A percentile compares a stretch with the other conserved stretches of the same genome.
These are phyloP conservation scores for Presbytis comata DNA, from an alignment of 2,797 vertebrate species.

Conservation along the genomic window DNA sequence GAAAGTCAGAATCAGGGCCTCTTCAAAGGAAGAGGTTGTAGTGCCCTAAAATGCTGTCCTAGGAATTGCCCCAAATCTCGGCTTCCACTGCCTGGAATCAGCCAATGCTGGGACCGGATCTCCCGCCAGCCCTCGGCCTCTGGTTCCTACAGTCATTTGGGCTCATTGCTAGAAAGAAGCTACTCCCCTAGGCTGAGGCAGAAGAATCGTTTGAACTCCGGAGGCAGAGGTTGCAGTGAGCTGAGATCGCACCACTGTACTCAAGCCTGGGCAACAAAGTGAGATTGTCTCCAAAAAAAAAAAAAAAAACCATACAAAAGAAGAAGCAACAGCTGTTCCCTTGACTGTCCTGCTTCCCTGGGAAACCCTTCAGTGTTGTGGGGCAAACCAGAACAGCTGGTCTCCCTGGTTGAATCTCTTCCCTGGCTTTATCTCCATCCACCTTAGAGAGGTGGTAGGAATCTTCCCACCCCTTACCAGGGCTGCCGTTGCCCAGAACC, in stretches of 20 bases:
- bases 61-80: background rate
- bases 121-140: background rate
- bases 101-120: background rate
- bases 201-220: background rate
- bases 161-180: background rate
- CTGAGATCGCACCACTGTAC: background rate
- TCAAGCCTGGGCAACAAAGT: background rate
- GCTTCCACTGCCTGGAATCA: background rate
- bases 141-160: background rate
- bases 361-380: background rate
- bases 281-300: background rate
- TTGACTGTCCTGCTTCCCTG: background rate
- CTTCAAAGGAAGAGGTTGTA: background rate
- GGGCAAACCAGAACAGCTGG: background rate
- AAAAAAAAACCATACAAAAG: no score
- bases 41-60: background rate
- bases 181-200: background rate
- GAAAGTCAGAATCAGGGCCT: background rate
- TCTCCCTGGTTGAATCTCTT: background rate
- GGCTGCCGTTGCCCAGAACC: background rate
- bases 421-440: background rate
- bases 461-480: fast-evolving
- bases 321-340: background rate
- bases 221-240: background rate
- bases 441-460: background rate